phyloP scores from a whole-genome alignment of 2,113 vertebrate species.

The Tor tambroides region DNA sequence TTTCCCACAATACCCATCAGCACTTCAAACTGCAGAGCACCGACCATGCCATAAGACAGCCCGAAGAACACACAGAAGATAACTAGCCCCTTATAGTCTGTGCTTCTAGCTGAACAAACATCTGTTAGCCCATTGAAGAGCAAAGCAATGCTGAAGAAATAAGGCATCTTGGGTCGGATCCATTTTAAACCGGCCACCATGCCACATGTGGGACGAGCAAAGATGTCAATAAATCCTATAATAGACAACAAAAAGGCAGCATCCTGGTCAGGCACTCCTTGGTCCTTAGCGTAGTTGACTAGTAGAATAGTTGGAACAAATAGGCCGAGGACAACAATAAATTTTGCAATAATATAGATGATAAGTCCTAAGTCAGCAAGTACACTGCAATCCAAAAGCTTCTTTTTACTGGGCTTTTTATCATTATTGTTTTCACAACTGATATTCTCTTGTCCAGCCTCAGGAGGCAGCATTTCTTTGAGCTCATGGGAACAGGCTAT shows the following conservation, averaged over 20 bases:
- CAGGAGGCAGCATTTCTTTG: constrained; percentile 67
- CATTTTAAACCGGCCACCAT: constrained; percentile 83
- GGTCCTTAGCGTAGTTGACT: constrained; percentile 92
- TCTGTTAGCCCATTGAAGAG: constrained; percentile 90
- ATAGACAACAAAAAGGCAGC: constrained; percentile 89
- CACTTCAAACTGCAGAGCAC: constrained; percentile 95
- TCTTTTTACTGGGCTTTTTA: constrained; percentile 51
- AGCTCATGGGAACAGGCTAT: constrained; percentile 61
- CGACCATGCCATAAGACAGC: constrained; percentile 96
- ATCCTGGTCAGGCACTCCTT: constrained; percentile 83
- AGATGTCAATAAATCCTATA: constrained; percentile 92
- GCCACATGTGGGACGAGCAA: constrained; percentile 87
- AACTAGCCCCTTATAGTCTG: constrained; percentile 82
- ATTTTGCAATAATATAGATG: constrained; percentile 86
- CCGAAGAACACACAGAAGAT: constrained; percentile 94
- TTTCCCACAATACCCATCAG: constrained; percentile 95
- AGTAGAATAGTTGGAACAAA: constrained; percentile 93
- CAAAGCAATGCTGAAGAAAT: constrained; percentile 93
- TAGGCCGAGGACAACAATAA: constrained; percentile 92
- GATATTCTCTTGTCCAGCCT: constrained; percentile 28
- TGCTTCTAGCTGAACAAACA: constrained; percentile 76
- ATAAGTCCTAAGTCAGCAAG: constrained; percentile 85
- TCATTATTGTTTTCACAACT: not conserved
- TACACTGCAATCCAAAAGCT: constrained; percentile 81
- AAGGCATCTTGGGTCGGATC: constrained; percentile 87